Conservation (phyloP, 2,797 vertebrate genomes). For the Esox lucius region DNA sequence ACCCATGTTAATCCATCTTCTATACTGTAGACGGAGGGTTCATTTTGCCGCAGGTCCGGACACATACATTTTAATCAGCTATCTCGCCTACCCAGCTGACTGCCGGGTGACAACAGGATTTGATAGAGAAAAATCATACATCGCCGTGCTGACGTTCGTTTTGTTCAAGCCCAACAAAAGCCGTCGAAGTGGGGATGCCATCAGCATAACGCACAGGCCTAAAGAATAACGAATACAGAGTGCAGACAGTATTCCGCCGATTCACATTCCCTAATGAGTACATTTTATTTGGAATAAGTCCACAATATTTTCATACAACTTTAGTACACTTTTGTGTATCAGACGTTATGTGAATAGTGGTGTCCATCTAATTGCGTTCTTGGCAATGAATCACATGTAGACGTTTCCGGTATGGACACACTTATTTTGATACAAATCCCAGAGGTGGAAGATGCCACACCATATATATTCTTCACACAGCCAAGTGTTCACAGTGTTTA, state of each 20-base stretch:
- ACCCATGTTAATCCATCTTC: constrained; percentile 31
- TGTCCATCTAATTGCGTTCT: background rate
- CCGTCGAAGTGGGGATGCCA: too few relatives aligned
- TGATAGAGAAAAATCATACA: constrained; percentile 35
- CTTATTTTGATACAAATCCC: background rate
- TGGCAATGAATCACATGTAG: background rate
- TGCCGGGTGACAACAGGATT: constrained; percentile 27
- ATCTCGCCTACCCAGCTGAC: constrained; percentile 15
- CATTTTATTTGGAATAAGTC: too few relatives aligned
- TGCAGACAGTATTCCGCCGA: too few relatives aligned
- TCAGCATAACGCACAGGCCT: too few relatives aligned
- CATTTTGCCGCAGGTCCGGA: constrained; percentile 19
- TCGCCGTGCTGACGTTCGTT: background rate
- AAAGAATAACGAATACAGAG: too few relatives aligned
- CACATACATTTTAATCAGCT: constrained; percentile 41
- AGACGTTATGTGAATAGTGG: background rate
- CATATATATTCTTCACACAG: background rate
- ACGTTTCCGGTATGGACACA: background rate
- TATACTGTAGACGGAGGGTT: background rate
- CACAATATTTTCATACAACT: too few relatives aligned
- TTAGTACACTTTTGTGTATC: background rate
- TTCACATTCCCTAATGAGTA: too few relatives aligned
- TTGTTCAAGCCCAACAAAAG: constrained; percentile 7
- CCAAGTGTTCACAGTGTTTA: background rate
- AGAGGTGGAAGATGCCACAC: background rate